Evolutionary conservation across 1,140 invertebrate genomes (phyloP).

Genomic region (Sinella curviseta): DNA sequence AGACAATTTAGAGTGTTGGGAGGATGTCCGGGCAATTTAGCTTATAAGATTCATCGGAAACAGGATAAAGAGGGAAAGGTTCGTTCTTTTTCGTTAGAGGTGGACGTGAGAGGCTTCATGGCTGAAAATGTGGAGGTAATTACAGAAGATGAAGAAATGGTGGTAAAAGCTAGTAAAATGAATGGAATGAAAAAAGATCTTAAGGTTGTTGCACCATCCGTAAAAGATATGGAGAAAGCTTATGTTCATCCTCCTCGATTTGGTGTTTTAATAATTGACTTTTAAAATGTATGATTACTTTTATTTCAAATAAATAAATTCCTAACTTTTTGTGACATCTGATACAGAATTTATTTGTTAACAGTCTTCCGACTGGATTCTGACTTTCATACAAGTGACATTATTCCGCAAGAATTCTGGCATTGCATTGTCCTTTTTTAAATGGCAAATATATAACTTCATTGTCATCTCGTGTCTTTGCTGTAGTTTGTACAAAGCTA

Average conservation of each 20-base stretch:
- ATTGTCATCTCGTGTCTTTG: too few relatives aligned
- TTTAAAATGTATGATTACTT: background rate
- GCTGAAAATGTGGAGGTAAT: background rate
- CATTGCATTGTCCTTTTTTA: too few relatives aligned
- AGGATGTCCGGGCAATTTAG: background rate
- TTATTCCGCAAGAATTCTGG: too few relatives aligned
- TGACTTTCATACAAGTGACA: too few relatives aligned
- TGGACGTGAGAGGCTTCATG: background rate
- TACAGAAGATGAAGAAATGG: background rate
- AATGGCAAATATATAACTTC: too few relatives aligned
- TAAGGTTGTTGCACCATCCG: background rate
- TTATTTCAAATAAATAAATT: too few relatives aligned
- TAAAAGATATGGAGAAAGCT: background rate
- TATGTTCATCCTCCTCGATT: background rate
- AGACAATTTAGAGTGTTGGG: conserved; percentile 12
- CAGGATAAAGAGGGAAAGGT: background rate
- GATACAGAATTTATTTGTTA: too few relatives aligned
- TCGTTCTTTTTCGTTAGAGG: background rate
- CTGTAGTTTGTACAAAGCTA: too few relatives aligned
- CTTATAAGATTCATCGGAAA: background rate
- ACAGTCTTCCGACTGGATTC: too few relatives aligned
- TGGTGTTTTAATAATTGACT: background rate
- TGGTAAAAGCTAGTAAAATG: background rate
- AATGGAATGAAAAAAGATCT: background rate
- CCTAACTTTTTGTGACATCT: too few relatives aligned